Evolutionary conservation across 1,140 invertebrate species (phyloP).

Genomic region (Drosophila bipectinata): DNA sequence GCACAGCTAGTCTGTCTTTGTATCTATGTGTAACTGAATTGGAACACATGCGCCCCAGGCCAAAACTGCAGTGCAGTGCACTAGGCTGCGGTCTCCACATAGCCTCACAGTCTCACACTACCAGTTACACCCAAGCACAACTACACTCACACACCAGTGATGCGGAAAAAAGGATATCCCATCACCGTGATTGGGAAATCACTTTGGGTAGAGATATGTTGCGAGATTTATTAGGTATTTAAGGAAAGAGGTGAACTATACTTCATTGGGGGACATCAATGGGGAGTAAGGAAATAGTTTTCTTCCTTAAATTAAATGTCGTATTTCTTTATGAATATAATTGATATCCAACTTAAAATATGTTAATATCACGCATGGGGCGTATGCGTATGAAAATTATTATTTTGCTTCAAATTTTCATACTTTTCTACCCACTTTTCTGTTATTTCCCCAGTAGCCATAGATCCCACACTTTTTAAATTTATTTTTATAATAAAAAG

Average conservation of each 20-base stretch:
- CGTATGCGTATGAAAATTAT: too few species aligned
- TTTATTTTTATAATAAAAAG: neutral
- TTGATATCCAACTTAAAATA: too few species aligned
- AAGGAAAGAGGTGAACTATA: neutral
- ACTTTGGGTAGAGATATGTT: neutral
- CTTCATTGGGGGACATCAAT: too few species aligned
- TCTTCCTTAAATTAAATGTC: neutral
- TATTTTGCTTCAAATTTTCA: too few species aligned
- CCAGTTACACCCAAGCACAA: neutral
- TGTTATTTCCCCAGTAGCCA: neutral
- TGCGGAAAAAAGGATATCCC: conserved; percentile 18
- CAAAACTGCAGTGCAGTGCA: conserved; percentile 72
- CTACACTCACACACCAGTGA: conserved; percentile 21
- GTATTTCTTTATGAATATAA: too few species aligned
- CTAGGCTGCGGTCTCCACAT: conserved; percentile 59
- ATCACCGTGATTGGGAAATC: conserved; percentile 19
- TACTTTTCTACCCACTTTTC: neutral
- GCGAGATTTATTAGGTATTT: neutral
- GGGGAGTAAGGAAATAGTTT: too few species aligned
- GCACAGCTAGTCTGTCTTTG: conserved; percentile 26
- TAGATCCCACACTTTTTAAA: neutral
- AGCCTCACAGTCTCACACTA: conserved; percentile 21
- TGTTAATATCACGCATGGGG: too few species aligned
- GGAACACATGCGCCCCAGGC: conserved; percentile 75
- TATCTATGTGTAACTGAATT: conserved; percentile 70